Evolutionary conservation across 92 coral and sea anemone genomes (phyloP).

Genomic region (Umimayanthus chanpuru): DNA sequence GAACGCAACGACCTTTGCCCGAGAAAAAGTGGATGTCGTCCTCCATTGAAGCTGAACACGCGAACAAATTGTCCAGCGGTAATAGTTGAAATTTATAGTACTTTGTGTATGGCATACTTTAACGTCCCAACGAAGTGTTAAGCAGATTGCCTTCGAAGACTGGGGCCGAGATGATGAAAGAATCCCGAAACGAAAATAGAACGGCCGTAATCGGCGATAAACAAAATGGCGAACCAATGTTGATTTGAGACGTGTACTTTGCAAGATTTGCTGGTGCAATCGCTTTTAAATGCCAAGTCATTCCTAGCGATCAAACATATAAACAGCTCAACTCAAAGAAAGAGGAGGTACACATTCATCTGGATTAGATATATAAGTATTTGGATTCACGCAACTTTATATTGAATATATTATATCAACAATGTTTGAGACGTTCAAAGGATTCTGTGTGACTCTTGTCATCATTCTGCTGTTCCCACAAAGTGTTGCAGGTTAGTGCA

Average conservation of each 20-base stretch:
- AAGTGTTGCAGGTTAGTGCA: constrained; percentile 41
- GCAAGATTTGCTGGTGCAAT: constrained; percentile 22
- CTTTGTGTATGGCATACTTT: too few relatives aligned
- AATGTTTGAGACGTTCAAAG: constrained; percentile 28
- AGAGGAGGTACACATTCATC: background rate
- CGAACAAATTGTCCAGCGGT: background rate
- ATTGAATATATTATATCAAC: background rate
- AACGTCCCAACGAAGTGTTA: too few relatives aligned
- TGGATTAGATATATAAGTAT: background rate
- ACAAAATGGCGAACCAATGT: constrained; percentile 48
- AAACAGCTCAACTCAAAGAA: constrained; percentile 4
- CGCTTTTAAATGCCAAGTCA: constrained; percentile 6
- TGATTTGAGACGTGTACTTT: constrained; percentile 41
- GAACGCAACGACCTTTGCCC: background rate
- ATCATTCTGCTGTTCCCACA: constrained; percentile 23
- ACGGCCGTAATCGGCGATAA: constrained; percentile 15
- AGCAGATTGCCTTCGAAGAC: background rate
- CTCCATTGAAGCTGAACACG: constrained; percentile 4
- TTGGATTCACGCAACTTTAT: background rate
- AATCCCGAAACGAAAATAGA: constrained; percentile 17
- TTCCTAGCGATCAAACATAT: background rate
- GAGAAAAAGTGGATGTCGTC: background rate
- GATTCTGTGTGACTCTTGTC: constrained; percentile 11
- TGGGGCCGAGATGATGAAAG: constrained; percentile 45
- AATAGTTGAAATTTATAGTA: background rate